Base-by-base conservation (phyloP, 1,140 invertebrate genomes). In the Trypoxylus dichotomus region DNA sequence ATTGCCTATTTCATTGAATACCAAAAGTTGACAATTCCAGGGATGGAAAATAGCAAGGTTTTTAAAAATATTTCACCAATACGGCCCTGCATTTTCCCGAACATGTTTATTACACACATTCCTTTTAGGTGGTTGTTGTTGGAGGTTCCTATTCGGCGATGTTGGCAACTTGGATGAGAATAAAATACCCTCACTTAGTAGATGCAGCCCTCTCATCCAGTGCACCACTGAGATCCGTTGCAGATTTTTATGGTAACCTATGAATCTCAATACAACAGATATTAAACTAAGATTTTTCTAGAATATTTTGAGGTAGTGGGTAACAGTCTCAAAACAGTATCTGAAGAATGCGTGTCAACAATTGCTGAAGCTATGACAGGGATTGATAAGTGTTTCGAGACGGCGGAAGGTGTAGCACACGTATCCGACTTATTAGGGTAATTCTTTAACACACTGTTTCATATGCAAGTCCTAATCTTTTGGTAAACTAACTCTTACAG, bases 141-240 rank as follows among this genome's bases (percentile, higher is more conserved):
- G 94, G 95, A 60, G 94, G 93, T 41, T 95, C 93, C n/a, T 96
- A 96, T 85, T 90, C 93, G 27, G 94, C 93, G 77, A 91, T 89
- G 19, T 88, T 96, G 85, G 92, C 93, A n/a, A 91, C 92, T 6
- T 96, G 94, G 94, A 89, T 92, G 81, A 87, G 92, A 83, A 83
- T 91, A 6, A 90, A 93, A 76, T 96, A 96, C 83, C 95, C 95
- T 11, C 89, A 95, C 82, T 86, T 95, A 2, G 91, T 94, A 0
- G 84, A 91, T 83, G 92, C 92, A 2, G 91, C 93, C 15, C 88
- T 95, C 63, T 91, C 93, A 0, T 93, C 93, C 32, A 94, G 93
- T 85, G 94, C 90, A 27, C 94, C 94, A 3, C 87, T 96, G 19
- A 80, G 88, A 10, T 92, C 92, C 10, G 88, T 92, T 85, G 86